Evolutionary conservation across 2,888 invertebrate genomes (phyloP).

Genomic region (Zhengitettix transpicula): DNA sequence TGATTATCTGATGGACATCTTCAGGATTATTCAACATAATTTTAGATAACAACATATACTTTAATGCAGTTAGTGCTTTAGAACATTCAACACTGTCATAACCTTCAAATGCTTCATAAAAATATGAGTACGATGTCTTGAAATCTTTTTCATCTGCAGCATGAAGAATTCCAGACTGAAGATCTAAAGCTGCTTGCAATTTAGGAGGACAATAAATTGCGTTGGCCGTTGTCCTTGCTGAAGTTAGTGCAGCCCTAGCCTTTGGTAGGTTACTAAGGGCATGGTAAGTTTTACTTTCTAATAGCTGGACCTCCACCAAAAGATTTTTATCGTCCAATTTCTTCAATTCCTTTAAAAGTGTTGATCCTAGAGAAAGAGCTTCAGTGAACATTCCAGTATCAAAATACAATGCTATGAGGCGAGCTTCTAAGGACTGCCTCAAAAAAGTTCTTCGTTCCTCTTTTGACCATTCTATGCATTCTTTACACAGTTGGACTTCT

Average conservation of each 20-base stretch:
- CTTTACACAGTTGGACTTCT: constrained; percentile 79
- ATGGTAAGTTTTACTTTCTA: constrained; percentile 98
- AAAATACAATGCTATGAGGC: constrained; percentile 87
- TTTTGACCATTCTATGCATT: constrained; percentile 99
- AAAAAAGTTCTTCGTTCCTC: constrained; percentile 94
- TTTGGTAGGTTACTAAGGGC: constrained; percentile 92
- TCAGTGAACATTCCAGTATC: constrained; percentile 82
- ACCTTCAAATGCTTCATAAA: constrained; percentile 98
- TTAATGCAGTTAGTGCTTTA: constrained; percentile 86
- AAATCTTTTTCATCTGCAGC: constrained; percentile 99
- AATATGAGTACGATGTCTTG: constrained; percentile 99
- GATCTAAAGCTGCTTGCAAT: constrained; percentile 91
- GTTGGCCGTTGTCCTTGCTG: constrained; percentile 98
- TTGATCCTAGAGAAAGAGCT: constrained; percentile 68
- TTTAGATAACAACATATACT: constrained; percentile 98
- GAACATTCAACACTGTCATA: constrained; percentile 87
- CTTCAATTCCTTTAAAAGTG: constrained; percentile 85
- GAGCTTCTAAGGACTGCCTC: constrained; percentile 86
- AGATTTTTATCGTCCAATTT: constrained; percentile 98
- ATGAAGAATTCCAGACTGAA: constrained; percentile 95
- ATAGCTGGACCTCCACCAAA: constrained; percentile 90
- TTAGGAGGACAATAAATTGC: constrained; percentile 98
- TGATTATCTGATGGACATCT: constrained; percentile 86
- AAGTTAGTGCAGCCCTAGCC: constrained; percentile 89
- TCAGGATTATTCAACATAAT: constrained; percentile 96